Conservation (phyloP, 2,113 vertebrate genomes). For the Meleagris gallopavo region DNA sequence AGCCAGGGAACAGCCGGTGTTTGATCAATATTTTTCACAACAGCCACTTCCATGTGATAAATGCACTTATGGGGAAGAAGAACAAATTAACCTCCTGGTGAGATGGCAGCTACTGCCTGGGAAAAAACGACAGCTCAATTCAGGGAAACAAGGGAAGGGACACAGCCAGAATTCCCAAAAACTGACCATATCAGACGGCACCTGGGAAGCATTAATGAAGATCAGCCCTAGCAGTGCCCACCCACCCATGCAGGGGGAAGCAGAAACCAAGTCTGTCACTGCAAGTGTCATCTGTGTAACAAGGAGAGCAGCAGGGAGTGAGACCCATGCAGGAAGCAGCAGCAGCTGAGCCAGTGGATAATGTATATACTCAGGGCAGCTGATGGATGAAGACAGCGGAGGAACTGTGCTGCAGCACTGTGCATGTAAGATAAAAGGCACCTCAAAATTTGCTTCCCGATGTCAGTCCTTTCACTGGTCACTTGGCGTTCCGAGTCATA, state of each 20-base stretch:
- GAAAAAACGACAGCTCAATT: conserved; percentile 79
- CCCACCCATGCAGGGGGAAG: background rate
- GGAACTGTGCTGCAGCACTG: background rate
- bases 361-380: conserved; percentile 16
- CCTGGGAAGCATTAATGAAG: background rate
- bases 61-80: conserved; percentile 75
- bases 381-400: conserved; percentile 46
- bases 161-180: background rate
- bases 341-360: background rate
- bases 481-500: conserved; percentile 28
- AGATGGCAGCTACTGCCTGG: conserved; percentile 73
- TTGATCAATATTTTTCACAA: conserved; percentile 82
- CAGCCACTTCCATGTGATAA: conserved; percentile 82
- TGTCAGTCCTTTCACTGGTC: conserved; percentile 55
- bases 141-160: conserved; percentile 10
- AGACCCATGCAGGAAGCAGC: background rate
- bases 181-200: background rate
- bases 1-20: conserved; percentile 71
- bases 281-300: background rate
- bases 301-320: background rate
- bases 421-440: conserved; percentile 55
- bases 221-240: background rate
- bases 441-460: background rate
- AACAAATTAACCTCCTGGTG: conserved; percentile 80
- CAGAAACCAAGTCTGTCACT: background rate